A percentile compares a stretch with the other conserved stretches of the same genome.
Conservation (phyloP, 2,888 invertebrate genomes). For the Agrotis clavis region DNA sequence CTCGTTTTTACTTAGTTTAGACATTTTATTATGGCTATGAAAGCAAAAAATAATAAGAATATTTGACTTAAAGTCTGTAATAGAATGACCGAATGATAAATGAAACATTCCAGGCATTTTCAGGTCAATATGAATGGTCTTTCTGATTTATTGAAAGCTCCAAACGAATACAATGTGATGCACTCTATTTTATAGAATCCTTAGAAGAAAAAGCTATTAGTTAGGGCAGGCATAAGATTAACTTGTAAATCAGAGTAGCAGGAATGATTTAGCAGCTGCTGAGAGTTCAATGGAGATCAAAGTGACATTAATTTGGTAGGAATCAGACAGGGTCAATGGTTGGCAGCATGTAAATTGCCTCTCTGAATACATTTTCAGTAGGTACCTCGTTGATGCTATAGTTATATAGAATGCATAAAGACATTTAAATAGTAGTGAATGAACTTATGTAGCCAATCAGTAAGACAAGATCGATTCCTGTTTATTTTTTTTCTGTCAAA, state of each 20-base stretch:
- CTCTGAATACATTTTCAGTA: neutral
- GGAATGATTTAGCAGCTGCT: slow-evolving; percentile 7
- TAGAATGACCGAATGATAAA: slow-evolving; percentile 25
- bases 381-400: neutral
- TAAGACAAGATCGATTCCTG: no score
- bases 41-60: neutral
- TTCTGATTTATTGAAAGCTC: slow-evolving; percentile 23
- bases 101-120: slow-evolving; percentile 22
- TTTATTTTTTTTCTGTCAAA: no score
- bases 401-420: neutral
- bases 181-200: slow-evolving; percentile 1
- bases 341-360: slow-evolving; percentile 11
- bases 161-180: slow-evolving; percentile 9
- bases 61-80: neutral
- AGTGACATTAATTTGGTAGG: slow-evolving; percentile 12
- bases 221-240: slow-evolving; percentile 19
- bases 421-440: no score
- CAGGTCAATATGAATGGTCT: slow-evolving; percentile 21
- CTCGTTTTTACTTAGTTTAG: neutral
- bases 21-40: neutral
- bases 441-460: no score
- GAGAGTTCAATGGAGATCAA: slow-evolving; percentile 6
- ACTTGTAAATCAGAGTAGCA: slow-evolving; percentile 8
- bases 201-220: slow-evolving; percentile 7
- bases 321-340: slow-evolving; percentile 7